A percentile compares a stretch with the other conserved stretches of the same genome.
Evolutionary conservation across 2,113 vertebrate genomes (phyloP).

Genomic region (human (Homo sapiens)): DNA sequence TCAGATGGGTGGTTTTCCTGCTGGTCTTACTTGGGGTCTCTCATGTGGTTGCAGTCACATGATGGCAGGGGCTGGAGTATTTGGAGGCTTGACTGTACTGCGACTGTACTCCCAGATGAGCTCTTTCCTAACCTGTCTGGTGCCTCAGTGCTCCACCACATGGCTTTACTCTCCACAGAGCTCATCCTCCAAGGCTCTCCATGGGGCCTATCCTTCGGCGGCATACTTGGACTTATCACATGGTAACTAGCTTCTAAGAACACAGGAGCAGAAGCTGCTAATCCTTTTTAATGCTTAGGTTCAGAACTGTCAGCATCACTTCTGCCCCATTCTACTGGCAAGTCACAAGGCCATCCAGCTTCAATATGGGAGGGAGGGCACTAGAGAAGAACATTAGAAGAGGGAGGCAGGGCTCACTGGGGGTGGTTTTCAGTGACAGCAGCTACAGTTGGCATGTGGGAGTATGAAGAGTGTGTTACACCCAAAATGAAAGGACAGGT

Average conservation of each 20-base stretch:
- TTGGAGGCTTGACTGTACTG: background rate
- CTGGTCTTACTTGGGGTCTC: background rate
- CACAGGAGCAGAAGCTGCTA: background rate
- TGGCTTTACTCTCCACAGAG: background rate
- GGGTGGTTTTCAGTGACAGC: background rate
- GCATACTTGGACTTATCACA: background rate
- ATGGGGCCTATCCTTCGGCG: background rate
- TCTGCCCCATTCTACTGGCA: background rate
- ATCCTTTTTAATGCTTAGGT: background rate
- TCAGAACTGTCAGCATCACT: background rate
- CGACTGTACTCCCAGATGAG: background rate
- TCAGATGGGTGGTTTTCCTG: background rate
- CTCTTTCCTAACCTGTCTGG: background rate
- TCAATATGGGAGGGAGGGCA: background rate
- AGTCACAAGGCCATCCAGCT: background rate
- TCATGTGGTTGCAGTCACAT: background rate
- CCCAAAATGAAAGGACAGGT: background rate
- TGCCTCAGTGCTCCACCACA: background rate
- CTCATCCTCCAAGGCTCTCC: background rate
- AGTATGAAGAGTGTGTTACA: background rate
- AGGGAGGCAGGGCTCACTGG: background rate
- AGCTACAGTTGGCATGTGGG: background rate
- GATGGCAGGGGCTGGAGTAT: background rate
- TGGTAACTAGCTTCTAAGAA: background rate
- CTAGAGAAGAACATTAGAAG: background rate